A percentile compares a stretch with the other conserved stretches of the same genome.
Conservation (phyloP, 1,140 invertebrate genomes). For the Drosophila bipectinata region DNA sequence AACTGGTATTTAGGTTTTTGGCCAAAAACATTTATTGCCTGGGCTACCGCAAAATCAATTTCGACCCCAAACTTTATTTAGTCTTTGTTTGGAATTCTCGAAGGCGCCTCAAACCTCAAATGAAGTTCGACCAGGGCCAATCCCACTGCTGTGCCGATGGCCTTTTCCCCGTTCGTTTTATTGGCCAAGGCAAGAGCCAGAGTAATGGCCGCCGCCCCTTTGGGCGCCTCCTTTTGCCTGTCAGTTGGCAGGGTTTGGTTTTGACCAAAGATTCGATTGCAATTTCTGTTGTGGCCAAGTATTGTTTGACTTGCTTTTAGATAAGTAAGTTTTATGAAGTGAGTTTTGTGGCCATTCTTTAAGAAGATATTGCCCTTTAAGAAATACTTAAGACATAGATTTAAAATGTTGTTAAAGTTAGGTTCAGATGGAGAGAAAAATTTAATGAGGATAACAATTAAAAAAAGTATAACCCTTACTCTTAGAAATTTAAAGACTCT, state of each 20-base stretch:
- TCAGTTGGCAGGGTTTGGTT: background rate
- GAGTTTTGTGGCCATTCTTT: too few relatives aligned
- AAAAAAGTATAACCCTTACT: background rate
- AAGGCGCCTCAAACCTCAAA: constrained; percentile 30
- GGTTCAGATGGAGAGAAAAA: too few relatives aligned
- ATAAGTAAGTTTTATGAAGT: background rate
- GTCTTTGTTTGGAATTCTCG: constrained; percentile 30
- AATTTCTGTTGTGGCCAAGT: background rate
- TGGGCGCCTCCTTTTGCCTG: constrained; percentile 1
- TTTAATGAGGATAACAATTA: background rate
- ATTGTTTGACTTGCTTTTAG: constrained; percentile 19
- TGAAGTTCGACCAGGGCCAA: constrained; percentile 33
- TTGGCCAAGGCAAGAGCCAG: constrained; percentile 56
- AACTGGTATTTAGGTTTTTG: constrained; percentile 54
- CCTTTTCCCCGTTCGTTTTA: constrained; percentile 68
- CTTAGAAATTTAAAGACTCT: background rate
- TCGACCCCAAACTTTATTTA: constrained; percentile 56
- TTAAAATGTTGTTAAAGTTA: too few relatives aligned
- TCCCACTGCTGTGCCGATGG: constrained; percentile 54
- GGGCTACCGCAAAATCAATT: constrained; percentile 78
- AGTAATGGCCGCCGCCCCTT: constrained; percentile 54
- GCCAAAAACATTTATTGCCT: constrained; percentile 55
- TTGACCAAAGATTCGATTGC: too few relatives aligned
- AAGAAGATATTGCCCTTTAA: too few relatives aligned
- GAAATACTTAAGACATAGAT: too few relatives aligned